phyloP scores from a whole-genome alignment of 2,113 vertebrate genomes.

The Electrona antarctica region DNA sequence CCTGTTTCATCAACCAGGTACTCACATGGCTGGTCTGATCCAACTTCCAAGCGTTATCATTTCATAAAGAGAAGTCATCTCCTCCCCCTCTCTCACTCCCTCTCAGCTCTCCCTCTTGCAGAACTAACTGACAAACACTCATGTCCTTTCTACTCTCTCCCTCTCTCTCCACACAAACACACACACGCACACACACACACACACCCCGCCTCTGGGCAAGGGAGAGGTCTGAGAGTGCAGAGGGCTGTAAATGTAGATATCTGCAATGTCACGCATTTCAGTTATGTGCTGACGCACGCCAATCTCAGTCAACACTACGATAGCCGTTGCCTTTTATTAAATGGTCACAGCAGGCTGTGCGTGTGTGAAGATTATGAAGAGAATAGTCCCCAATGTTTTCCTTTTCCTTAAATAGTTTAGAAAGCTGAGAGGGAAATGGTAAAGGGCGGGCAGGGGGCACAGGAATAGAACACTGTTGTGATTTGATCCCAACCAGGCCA shows the following conservation, averaged over 20 bases:
- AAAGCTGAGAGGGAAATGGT: no score
- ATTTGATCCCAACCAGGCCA: no score
- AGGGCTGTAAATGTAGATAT: background rate
- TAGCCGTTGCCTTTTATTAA: no score
- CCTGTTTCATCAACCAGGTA: background rate
- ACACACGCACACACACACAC: background rate
- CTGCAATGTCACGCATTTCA: conserved; percentile 1
- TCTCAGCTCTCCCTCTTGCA: background rate
- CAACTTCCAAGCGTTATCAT: conserved; percentile 1
- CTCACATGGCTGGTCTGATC: conserved; percentile 1
- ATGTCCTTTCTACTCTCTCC: no score
- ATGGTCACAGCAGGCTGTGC: no score
- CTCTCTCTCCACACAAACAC: background rate
- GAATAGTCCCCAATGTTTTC: no score
- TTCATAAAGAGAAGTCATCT: background rate
- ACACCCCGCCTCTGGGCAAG: background rate
- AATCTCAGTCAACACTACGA: no score
- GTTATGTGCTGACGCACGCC: background rate
- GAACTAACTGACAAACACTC: background rate
- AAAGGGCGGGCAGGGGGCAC: no score
- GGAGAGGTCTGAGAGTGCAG: background rate
- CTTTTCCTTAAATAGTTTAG: no score
- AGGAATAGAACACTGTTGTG: no score
- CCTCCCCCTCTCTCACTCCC: background rate
- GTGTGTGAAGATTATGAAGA: no score